Evolutionary conservation across 37 sponge, comb jelly and placozoan genomes (phyloP).

Genomic region (Dysidea cf. avara): DNA sequence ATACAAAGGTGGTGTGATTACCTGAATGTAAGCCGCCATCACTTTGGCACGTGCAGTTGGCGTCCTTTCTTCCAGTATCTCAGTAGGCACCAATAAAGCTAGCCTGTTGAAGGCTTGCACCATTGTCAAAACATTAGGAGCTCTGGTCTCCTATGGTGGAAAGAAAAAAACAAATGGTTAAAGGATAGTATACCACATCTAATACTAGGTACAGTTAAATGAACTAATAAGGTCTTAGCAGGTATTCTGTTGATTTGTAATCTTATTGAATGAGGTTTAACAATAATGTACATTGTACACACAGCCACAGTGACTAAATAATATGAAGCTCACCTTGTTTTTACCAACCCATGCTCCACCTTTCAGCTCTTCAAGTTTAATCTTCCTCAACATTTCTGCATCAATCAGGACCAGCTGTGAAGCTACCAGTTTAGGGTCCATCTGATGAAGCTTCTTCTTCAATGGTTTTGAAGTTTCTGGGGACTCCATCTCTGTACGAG

Average conservation of each 20-base stretch:
- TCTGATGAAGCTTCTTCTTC: conserved; percentile 32
- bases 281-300: neutral
- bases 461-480: too few relatives aligned
- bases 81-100: conserved; percentile 62
- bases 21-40: conserved; percentile 67
- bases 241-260: neutral
- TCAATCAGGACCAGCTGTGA: conserved; percentile 63
- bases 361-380: conserved; percentile 40
- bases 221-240: too few relatives aligned
- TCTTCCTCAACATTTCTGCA: conserved; percentile 53
- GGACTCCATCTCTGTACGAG: too few relatives aligned
- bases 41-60: conserved; percentile 59
- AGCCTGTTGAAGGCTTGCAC: conserved; percentile 66
- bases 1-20: too few relatives aligned
- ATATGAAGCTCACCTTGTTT: too few relatives aligned
- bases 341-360: conserved; percentile 67
- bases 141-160: conserved; percentile 36
- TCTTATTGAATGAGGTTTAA: neutral
- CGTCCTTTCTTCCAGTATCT: conserved; percentile 61
- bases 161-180: too few relatives aligned
- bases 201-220: too few relatives aligned
- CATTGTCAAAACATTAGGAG: conserved; percentile 76
- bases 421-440: conserved; percentile 40
- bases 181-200: too few relatives aligned
- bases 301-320: neutral